Evolutionary conservation across 2,888 invertebrate species (phyloP).

Genomic region (Apantesis nais): DNA sequence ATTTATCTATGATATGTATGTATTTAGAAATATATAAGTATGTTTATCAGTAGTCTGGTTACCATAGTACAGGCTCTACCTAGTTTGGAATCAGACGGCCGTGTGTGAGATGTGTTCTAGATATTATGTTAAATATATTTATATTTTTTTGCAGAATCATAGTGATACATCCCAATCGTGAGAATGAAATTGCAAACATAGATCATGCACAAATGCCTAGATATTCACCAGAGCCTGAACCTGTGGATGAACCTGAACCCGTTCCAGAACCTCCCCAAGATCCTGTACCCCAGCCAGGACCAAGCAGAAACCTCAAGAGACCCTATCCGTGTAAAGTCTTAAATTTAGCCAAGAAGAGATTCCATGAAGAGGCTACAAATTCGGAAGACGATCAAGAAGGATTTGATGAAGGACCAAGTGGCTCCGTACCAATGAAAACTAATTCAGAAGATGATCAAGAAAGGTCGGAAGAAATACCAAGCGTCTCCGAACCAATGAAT

Average conservation of each 20-base stretch:
- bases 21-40: too few species aligned
- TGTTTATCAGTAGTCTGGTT: too few species aligned
- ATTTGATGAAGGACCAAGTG: neutral
- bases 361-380: neutral
- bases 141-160: constrained; percentile 31
- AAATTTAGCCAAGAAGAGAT: neutral
- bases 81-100: too few species aligned
- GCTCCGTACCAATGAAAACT: neutral
- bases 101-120: too few species aligned
- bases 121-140: too few species aligned
- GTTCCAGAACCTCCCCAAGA: neutral
- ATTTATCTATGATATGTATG: too few species aligned
- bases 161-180: constrained; percentile 38
- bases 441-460: neutral
- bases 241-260: neutral
- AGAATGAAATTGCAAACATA: neutral
- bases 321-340: neutral
- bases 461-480: neutral
- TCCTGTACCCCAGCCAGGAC: neutral
- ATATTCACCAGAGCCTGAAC: neutral
- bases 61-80: too few species aligned
- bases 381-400: neutral
- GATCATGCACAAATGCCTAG: neutral
- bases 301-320: neutral
- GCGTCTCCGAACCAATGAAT: neutral